Base-by-base conservation (phyloP, 2,797 vertebrate species). In the Girardinus metallicus region DNA sequence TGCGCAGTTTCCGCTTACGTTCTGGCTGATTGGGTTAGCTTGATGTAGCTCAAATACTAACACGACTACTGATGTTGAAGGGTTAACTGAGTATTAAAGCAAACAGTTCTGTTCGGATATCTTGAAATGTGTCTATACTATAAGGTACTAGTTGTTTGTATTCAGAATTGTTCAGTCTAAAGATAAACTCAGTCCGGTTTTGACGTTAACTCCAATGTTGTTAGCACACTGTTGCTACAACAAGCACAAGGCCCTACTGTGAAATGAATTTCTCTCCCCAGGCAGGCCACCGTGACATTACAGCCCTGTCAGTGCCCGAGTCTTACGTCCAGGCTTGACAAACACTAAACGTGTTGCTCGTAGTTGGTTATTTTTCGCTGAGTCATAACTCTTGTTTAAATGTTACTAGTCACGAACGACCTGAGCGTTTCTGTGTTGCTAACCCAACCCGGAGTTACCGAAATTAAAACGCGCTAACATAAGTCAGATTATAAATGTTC, bases 221-320 rank as follows among this genome's bases (percentile, higher is more conserved):
- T 82, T 82, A 83, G 84, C 87, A 60, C 8, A 49, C 46, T 75
- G 85, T 77, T 85, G 77, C 84, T 91, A 76, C 57, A 57, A 76
- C 78, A 77, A 84, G 18, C 70, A 66, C 78, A 29, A 73, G 89
- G 92, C 92, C 93, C 92, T 91, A 55, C 39, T 15, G 44, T 83
- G 26, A 75, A 83, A 74, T 81, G 75, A 73, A 16, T 55, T 47
- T 53, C 21, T 76, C 5, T 68, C 39, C 60, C 74, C 0, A 74
- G 64, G 60, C 74, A 82, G 77, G 77, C 76, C 73, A 57, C 70
- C 12, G 66, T 73, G 70, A 80, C 34, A 64, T 71, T 39, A 3
- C n/a, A 44, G 23, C 23, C 36, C 60, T 68, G 74, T 12, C 3
- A 70, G 5, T n/a, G 13, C 26, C 5, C 31, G 73, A 77, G 0